Evolutionary conservation across 2,113 vertebrate species (phyloP).

Genomic region (Miniopterus natalensis): DNA sequence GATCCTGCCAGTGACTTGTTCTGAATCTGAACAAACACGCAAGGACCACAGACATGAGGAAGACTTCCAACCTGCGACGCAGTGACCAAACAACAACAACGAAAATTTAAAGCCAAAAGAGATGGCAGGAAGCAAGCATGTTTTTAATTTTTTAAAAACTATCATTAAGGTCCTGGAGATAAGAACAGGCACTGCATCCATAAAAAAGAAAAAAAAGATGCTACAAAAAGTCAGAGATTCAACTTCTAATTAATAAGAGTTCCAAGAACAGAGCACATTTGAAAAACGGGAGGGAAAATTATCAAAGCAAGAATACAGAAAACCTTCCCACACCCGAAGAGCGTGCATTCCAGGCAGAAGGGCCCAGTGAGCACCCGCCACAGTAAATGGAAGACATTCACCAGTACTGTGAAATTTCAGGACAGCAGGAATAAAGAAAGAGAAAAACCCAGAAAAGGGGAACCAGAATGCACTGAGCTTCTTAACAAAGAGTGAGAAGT

Average conservation of each 20-base stretch:
- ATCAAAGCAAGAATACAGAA: not conserved
- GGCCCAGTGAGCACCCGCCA: no score
- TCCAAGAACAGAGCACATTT: not conserved
- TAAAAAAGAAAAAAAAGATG: not conserved
- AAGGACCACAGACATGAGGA: not conserved
- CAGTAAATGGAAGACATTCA: not conserved
- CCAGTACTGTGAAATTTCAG: not conserved
- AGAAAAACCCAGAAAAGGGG: not conserved
- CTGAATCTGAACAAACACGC: not conserved
- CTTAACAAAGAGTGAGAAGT: no score
- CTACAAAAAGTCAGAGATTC: not conserved
- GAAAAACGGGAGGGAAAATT: not conserved
- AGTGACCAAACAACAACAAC: not conserved
- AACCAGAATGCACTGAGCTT: not conserved
- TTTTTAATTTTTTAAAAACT: not conserved
- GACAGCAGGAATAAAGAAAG: accelerated
- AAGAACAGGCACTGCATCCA: not conserved
- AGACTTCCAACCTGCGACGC: not conserved
- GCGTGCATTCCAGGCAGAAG: not conserved
- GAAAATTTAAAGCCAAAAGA: not conserved
- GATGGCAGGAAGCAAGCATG: not conserved
- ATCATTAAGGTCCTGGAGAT: not conserved
- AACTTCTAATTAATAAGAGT: not conserved
- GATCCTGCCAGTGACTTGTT: not conserved
- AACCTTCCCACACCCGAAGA: not conserved